phyloP scores from a whole-genome alignment of 2,888 invertebrate genomes.

The Cryptophagus acutangulus region DNA sequence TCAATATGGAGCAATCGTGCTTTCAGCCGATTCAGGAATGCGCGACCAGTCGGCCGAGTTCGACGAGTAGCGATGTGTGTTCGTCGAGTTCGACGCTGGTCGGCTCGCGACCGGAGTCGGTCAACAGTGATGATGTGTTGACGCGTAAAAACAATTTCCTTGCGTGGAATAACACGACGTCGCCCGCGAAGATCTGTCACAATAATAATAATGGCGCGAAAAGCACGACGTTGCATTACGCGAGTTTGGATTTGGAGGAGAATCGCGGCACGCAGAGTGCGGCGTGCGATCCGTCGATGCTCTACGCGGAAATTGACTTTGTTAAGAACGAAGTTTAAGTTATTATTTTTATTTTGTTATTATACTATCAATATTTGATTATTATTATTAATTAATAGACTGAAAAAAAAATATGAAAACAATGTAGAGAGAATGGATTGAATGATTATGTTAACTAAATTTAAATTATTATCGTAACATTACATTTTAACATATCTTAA shows the following conservation, averaged over 20 bases:
- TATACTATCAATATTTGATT: too few species aligned
- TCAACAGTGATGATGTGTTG: conserved; percentile 37
- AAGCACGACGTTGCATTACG: conserved; percentile 58
- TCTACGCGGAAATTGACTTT: conserved; percentile 80
- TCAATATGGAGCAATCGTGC: too few species aligned
- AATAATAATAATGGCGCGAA: too few species aligned
- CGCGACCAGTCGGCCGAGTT: conserved; percentile 42
- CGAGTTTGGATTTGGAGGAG: conserved; percentile 58
- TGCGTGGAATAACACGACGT: conserved; percentile 17
- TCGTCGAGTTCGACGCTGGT: conserved; percentile 42
- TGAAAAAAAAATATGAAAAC: too few species aligned
- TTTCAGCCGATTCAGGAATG: conserved; percentile 30
- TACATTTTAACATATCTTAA: too few species aligned
- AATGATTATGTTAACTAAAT: too few species aligned
- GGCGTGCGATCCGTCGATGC: conserved; percentile 48
- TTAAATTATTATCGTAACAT: too few species aligned
- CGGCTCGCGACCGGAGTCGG: conserved; percentile 44
- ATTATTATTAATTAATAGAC: too few species aligned
- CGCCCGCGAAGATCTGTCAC: conserved; percentile 40
- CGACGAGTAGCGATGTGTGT: conserved; percentile 42
- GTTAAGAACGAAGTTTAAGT: conserved; percentile 61
- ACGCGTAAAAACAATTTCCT: conserved; percentile 13
- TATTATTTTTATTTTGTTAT: too few species aligned
- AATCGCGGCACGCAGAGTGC: conserved; percentile 21
- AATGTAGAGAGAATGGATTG: too few species aligned